These are phyloP conservation scores for Corythoichthys haematopterus DNA, from an alignment of 2,113 vertebrate genomes.

Conservation along the genomic window DNA sequence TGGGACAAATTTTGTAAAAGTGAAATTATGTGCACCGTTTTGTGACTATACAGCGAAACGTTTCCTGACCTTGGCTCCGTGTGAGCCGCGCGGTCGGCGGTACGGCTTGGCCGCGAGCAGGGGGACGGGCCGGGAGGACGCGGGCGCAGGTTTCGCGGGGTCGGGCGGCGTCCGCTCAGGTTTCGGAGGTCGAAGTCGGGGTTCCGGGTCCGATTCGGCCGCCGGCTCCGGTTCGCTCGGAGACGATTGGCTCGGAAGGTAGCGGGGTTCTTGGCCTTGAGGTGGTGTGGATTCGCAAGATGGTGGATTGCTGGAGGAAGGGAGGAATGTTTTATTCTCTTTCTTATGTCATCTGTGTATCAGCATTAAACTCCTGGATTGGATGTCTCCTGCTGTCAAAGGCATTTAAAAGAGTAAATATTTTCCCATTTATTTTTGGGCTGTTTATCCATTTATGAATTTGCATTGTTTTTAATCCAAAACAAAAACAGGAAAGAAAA, in stretches of 20 bases:
- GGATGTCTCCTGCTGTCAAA: constrained; percentile 4
- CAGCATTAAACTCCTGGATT: too few relatives aligned
- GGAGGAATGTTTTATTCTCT: too few relatives aligned
- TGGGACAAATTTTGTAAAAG: too few relatives aligned
- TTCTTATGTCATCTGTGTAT: too few relatives aligned
- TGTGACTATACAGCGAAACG: not conserved
- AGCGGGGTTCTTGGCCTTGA: constrained; percentile 43
- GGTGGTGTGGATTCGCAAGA: constrained; percentile 38
- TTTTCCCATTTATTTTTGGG: too few relatives aligned
- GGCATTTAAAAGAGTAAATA: too few relatives aligned
- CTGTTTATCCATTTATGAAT: too few relatives aligned
- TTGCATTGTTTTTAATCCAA: too few relatives aligned
- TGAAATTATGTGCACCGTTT: too few relatives aligned
- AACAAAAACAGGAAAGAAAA: too few relatives aligned
- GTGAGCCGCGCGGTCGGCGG: constrained; percentile 79
- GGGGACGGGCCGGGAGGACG: constrained; percentile 81
- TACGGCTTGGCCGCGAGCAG: constrained; percentile 93
- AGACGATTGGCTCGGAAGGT: constrained; percentile 28
- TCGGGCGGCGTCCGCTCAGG: constrained; percentile 10
- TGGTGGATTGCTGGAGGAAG: constrained; percentile 23
- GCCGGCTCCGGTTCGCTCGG: constrained; percentile 34
- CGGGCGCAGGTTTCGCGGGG: constrained; percentile 55
- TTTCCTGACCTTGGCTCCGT: constrained; percentile 81
- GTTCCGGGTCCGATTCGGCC: constrained; percentile 41
- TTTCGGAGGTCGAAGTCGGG: constrained; percentile 32